Percentiles rank a stretch among this genome's conserved stretches.
Conservation (phyloP, 1,140 invertebrate genomes). For the Gonatopus flavifemur region DNA sequence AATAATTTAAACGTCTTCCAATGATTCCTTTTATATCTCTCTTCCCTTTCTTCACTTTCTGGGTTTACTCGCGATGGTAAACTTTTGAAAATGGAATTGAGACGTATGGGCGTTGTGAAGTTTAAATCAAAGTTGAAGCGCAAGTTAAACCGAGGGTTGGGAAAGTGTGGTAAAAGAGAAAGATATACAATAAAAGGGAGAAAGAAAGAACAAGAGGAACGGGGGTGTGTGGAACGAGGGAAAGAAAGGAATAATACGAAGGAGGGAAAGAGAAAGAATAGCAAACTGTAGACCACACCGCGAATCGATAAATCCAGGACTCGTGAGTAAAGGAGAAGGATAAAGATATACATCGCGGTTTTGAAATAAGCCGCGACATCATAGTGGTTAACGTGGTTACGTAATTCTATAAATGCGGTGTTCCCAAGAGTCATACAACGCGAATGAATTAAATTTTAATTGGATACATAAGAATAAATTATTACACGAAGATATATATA, state of each 20-base stretch:
- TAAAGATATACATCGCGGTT: too few relatives aligned
- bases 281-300: slow-evolving; percentile 13
- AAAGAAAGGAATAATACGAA: background rate
- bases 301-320: slow-evolving; percentile 27
- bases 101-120: slow-evolving; percentile 25
- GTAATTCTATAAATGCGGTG: too few relatives aligned
- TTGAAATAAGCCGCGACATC: too few relatives aligned
- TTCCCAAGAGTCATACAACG: too few relatives aligned
- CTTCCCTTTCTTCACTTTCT: background rate
- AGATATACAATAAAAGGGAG: background rate
- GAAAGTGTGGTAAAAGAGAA: background rate
- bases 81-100: slow-evolving; percentile 23
- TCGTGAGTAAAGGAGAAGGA: slow-evolving; percentile 3
- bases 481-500: too few relatives aligned
- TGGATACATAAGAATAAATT: too few relatives aligned
- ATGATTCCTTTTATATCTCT: background rate
- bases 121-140: slow-evolving; percentile 18
- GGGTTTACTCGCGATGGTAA: background rate
- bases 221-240: background rate
- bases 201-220: background rate
- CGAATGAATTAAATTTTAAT: too few relatives aligned
- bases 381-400: too few relatives aligned
- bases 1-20: slow-evolving; percentile 6
- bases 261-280: slow-evolving; percentile 3
- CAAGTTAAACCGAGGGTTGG: background rate